These are phyloP conservation scores for Andrena dorsata DNA, from an alignment of 2,888 invertebrate genomes.

Conservation along the genomic window DNA sequence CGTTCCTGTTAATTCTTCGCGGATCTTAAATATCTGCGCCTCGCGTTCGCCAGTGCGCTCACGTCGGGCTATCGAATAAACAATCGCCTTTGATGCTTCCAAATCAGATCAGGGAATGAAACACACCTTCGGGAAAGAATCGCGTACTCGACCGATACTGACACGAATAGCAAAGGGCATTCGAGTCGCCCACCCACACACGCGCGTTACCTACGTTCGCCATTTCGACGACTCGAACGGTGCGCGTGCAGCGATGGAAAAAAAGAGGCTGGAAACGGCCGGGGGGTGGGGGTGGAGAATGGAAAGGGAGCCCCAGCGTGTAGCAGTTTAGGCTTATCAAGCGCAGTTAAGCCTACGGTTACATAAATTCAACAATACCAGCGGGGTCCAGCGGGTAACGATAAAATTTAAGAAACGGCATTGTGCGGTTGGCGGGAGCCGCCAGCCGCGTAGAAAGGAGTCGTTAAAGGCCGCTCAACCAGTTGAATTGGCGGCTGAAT, in stretches of 20 bases:
- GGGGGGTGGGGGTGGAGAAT: constrained; percentile 12
- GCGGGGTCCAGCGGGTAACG: constrained; percentile 67
- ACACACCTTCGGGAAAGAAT: no score
- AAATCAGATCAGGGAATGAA: no score
- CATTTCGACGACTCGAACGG: no score
- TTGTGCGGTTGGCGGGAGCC: constrained; percentile 64
- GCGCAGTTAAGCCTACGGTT: constrained; percentile 62
- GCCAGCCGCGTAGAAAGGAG: constrained; percentile 70
- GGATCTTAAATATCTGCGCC: background rate
- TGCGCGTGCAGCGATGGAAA: constrained; percentile 10
- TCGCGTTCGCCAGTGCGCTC: background rate
- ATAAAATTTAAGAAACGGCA: constrained; percentile 74
- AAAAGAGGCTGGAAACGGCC: background rate
- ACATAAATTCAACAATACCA: constrained; percentile 72
- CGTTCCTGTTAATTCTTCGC: background rate
- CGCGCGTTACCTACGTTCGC: no score
- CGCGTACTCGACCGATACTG: no score
- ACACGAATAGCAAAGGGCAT: no score
- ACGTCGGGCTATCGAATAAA: background rate
- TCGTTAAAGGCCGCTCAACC: constrained; percentile 74
- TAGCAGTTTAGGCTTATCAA: constrained; percentile 66
- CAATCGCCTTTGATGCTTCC: background rate
- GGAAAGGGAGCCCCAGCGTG: constrained; percentile 19
- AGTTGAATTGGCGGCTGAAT: constrained; percentile 76
- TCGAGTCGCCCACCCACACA: no score